Base-by-base conservation (phyloP, 2,113 vertebrate species). In the Callipepla squamata region DNA sequence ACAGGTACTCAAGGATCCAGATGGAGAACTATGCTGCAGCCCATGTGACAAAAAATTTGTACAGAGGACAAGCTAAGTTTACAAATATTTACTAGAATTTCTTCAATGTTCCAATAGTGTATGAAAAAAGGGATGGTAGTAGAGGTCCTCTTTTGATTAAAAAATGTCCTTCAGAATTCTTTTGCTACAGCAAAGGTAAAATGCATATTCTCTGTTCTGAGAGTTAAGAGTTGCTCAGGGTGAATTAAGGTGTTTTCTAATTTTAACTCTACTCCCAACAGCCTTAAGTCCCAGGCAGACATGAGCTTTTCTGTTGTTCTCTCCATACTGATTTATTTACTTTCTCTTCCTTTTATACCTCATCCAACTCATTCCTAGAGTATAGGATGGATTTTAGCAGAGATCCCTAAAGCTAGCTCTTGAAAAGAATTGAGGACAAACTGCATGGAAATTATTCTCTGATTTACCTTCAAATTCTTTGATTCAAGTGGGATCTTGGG, bases 131-230 rank as follows among this genome's bases (percentile, higher is more conserved):
- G 16, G 18, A 44, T 16, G 4, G 4, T 23, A 62, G 30, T 9
- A 53, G 10, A 61, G 59, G 2, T 36, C 44, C 20, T 81, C 15
- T 57, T 6, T 5, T 58, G 69, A 11, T 75, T 78, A 48, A 47
- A 92, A 74, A 47, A 36, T 15, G 2, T 44, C 19, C 18, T 51
- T 26, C 2, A 36, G 13, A 55, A 51, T 51, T 50, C 63, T 10
- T 11, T 65, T 59, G 4, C 20, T 38, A 32, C 26, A 28, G 15
- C 34, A n/a, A n/a, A 68, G 13, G 15, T 30, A 44, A 79, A 68
- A 57, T 36, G 1, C 7, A 5, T 13, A 34, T 23, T 3, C 16
- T 55, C 38, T 47, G 7, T 51, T 15, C 0, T 0, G 38, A 50
- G 34, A 42, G 38, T 26, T 5, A 57, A 9, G 66, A 4, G 5